Evolutionary conservation across 1,140 invertebrate species (phyloP).

Genomic region (Magallana ariakensis): DNA sequence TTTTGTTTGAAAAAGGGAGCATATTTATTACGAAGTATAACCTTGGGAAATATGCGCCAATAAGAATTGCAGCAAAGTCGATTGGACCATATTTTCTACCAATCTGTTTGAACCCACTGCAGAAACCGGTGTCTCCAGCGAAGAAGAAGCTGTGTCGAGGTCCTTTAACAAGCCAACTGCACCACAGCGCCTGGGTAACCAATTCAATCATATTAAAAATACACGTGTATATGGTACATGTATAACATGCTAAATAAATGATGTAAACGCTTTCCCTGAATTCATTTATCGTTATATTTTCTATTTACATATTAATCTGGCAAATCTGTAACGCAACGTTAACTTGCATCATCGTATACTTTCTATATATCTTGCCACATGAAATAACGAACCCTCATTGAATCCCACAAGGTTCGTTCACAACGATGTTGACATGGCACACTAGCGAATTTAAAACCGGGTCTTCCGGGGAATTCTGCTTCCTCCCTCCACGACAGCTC

Average conservation of each 20-base stretch:
- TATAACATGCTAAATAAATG: too few relatives aligned
- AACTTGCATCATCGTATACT: too few relatives aligned
- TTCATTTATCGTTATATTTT: too few relatives aligned
- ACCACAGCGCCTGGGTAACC: slow-evolving; percentile 76
- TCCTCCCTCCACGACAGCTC: slow-evolving; percentile 81
- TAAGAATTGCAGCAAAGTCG: slow-evolving; percentile 79
- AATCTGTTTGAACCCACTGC: slow-evolving; percentile 78
- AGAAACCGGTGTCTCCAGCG: slow-evolving; percentile 80
- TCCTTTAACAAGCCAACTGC: slow-evolving; percentile 78
- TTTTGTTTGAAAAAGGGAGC: too few relatives aligned
- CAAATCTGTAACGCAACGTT: too few relatives aligned
- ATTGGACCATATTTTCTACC: slow-evolving; percentile 79
- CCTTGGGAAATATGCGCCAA: slow-evolving; percentile 80
- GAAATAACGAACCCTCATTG: slow-evolving; percentile 73
- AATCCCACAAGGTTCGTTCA: slow-evolving; percentile 75
- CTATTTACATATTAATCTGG: too few relatives aligned
- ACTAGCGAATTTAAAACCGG: slow-evolving; percentile 77
- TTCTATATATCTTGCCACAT: too few relatives aligned
- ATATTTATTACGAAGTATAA: slow-evolving; percentile 37
- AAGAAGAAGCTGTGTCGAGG: slow-evolving; percentile 76
- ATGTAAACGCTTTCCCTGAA: too few relatives aligned
- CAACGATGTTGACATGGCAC: slow-evolving; percentile 82
- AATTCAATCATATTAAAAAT: too few relatives aligned
- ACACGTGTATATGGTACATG: too few relatives aligned
- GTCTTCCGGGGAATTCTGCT: slow-evolving; percentile 62